Evolutionary conservation across 2,888 invertebrate genomes (phyloP).

Genomic region (Tortricodes alternella): DNA sequence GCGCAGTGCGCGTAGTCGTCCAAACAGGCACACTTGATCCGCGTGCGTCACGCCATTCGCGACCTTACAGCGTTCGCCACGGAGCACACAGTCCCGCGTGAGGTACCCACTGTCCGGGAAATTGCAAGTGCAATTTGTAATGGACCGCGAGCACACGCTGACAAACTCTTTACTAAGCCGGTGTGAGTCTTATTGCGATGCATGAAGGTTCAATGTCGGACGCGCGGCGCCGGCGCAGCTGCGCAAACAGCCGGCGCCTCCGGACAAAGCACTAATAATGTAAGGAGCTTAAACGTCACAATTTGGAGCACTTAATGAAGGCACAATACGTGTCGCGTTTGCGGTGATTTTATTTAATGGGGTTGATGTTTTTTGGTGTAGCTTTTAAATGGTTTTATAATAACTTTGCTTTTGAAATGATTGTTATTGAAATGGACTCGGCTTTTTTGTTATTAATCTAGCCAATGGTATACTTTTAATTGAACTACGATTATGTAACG

Average conservation of each 20-base stretch:
- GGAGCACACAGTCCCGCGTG: neutral
- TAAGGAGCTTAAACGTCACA: constrained; percentile 69
- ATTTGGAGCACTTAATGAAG: constrained; percentile 56
- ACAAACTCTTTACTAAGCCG: neutral
- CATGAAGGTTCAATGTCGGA: constrained; percentile 7
- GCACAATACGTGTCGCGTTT: constrained; percentile 34
- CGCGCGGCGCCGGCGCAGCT: constrained; percentile 33
- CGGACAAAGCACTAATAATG: constrained; percentile 62
- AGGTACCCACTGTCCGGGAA: neutral
- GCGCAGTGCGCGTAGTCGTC: neutral
- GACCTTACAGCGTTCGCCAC: neutral
- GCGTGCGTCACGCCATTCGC: neutral
- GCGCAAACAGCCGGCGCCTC: constrained; percentile 44
- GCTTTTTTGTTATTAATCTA: neutral
- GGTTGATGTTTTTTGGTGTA: constrained; percentile 23
- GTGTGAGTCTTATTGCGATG: neutral
- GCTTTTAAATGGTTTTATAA: constrained; percentile 25
- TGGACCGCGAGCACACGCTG: neutral
- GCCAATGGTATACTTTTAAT: neutral
- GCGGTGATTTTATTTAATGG: constrained; percentile 23
- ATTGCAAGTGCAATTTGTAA: constrained; percentile 13
- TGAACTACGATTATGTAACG: no score
- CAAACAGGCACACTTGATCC: neutral
- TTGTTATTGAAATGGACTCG: constrained; percentile 19
- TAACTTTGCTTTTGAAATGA: constrained; percentile 14